Percentiles rank a stretch among this genome's conserved stretches.
These are phyloP conservation scores for Heteromurus nitidus DNA, from an alignment of 2,888 invertebrate species.

Conservation along the genomic window DNA sequence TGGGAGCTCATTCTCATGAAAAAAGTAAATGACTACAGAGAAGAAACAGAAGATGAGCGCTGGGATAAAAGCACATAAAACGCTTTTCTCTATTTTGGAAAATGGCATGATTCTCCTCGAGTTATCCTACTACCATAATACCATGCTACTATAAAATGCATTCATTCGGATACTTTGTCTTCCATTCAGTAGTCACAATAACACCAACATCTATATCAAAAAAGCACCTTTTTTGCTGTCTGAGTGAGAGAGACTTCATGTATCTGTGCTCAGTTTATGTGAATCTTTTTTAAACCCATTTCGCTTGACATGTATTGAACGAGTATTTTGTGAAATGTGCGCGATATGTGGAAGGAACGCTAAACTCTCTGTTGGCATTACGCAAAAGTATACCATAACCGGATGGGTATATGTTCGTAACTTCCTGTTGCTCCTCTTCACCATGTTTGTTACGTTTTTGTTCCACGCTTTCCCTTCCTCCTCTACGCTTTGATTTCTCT, in stretches of 20 bases:
- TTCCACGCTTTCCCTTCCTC: slow-evolving; percentile 17
- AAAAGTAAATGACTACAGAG: slow-evolving; percentile 46
- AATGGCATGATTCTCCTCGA: too few species aligned
- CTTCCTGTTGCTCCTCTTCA: slow-evolving; percentile 64
- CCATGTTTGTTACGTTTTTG: slow-evolving; percentile 25
- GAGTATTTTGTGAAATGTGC: slow-evolving; percentile 20
- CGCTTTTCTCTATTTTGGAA: too few species aligned
- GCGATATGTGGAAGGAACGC: slow-evolving; percentile 34
- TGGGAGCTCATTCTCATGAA: slow-evolving; percentile 59
- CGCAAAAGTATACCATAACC: background rate
- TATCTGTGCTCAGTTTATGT: background rate
- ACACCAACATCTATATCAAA: slow-evolving; percentile 14
- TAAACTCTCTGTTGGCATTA: slow-evolving; percentile 38
- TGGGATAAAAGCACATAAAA: slow-evolving; percentile 49
- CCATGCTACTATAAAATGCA: too few species aligned
- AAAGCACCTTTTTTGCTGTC: background rate
- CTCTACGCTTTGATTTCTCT: background rate
- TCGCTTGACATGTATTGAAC: slow-evolving; percentile 49
- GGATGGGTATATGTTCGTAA: slow-evolving; percentile 11
- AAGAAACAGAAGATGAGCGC: slow-evolving; percentile 47
- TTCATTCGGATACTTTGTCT: background rate
- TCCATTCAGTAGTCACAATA: slow-evolving; percentile 23
- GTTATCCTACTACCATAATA: too few species aligned
- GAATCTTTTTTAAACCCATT: slow-evolving; percentile 36
- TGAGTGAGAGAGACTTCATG: background rate